Conservation (phyloP, 2,113 vertebrate species). For the Ophiodon elongatus region DNA sequence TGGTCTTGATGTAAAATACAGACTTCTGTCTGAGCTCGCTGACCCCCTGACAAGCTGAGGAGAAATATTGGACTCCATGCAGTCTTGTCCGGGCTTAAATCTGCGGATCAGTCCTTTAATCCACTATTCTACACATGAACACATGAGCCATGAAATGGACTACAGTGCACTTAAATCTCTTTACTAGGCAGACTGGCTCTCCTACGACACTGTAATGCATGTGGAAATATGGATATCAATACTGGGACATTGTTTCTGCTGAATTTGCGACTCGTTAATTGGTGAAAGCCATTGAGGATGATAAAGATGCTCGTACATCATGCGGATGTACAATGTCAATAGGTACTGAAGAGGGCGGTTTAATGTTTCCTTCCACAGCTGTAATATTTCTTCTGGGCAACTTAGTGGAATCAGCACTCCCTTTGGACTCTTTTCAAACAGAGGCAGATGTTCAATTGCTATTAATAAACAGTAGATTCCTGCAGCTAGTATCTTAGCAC, state of each 20-base stretch:
- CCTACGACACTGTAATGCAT: constrained; percentile 30
- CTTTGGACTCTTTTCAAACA: constrained; percentile 62
- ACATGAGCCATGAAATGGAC: constrained; percentile 74
- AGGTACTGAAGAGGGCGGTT: constrained; percentile 31
- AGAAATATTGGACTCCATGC: constrained; percentile 51
- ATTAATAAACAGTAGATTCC: constrained; percentile 62
- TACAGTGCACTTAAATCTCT: constrained; percentile 74
- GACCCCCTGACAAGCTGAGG: constrained; percentile 46
- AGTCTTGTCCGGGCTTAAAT: constrained; percentile 56
- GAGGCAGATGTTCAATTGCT: constrained; percentile 76
- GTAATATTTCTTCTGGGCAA: constrained; percentile 68
- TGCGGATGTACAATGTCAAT: constrained; percentile 56
- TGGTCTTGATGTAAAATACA: constrained; percentile 51
- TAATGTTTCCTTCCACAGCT: constrained; percentile 61
- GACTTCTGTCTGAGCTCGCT: constrained; percentile 52
- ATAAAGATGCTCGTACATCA: constrained; percentile 70
- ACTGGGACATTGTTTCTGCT: constrained; percentile 65
- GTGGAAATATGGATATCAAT: constrained; percentile 63
- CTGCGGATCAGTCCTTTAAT: constrained; percentile 69
- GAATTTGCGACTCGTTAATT: constrained; percentile 74
- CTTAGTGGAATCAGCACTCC: constrained; percentile 62
- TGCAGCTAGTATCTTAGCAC: constrained; percentile 45
- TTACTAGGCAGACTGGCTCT: constrained; percentile 39
- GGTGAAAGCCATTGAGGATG: constrained; percentile 60
- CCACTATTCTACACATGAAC: constrained; percentile 64